Base-by-base conservation (phyloP, 2,113 vertebrate genomes). In the Oxygymnocypris stewartii region DNA sequence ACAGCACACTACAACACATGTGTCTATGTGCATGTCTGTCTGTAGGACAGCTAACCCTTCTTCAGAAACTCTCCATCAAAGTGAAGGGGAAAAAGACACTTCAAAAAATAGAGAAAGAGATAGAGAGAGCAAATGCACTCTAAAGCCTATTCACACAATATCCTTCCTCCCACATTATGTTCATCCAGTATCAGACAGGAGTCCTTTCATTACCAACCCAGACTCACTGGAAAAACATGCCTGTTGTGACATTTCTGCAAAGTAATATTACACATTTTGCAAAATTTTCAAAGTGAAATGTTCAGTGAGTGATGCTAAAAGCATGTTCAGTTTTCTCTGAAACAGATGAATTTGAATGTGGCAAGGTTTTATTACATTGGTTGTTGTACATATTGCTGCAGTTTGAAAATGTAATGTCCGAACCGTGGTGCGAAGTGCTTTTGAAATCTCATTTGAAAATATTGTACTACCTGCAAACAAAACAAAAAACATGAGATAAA, bases 111-210 rank as follows among this genome's bases (percentile, higher is more conserved):
- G 35, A 86, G 69, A 37, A 9, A 37, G 82, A 44, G 37, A 73
- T 5, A 81, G 16, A 71, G 49, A 85, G 76, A 76, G 79, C 78
- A 79, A 75, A 79, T 31, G 28, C 37, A 67, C 77, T 79, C 86
- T 35, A 75, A 73, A 75, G 37, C 69, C 28, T 86, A 76, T 88
- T 77, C 71, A 81, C 73, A 74, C 47, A 18, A 61, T 59, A 23
- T 76, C 71, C 80, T 85, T 75, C 86, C 77, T 71, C 78, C 61
- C 61, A 86, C 79, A 25, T 73, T 87, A 23, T 76, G 40, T 69
- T 84, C 10, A 57, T 79, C 79, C 4, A 28, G 35, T 49, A 82
- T 87, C 59, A 82, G 67, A 77, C 69, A 76, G 73, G 42, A 59
- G 42, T 49, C 23, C 37, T 84, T 75, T 23, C 73, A 75, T 75